These are phyloP conservation scores for Caranx ignobilis DNA, from an alignment of 2,113 vertebrate species.

Conservation along the genomic window DNA sequence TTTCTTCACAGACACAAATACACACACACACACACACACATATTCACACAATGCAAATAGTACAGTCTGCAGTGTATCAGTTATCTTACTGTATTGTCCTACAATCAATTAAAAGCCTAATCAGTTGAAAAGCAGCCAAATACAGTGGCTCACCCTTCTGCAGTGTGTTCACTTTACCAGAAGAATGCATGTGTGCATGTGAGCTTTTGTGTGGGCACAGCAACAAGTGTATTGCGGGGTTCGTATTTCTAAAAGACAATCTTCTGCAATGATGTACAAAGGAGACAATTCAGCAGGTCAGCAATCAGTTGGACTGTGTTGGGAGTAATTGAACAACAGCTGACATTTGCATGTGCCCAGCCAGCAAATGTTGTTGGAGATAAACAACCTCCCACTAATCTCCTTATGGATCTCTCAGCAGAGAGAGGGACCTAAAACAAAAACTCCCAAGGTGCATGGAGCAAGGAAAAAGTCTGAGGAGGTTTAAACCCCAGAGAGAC, in stretches of 20 bases:
- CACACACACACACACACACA: not conserved
- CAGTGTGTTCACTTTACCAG: constrained; percentile 1
- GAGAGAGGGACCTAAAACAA: not conserved
- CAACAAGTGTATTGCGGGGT: not conserved
- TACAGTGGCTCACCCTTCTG: not conserved
- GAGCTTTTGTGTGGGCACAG: not conserved
- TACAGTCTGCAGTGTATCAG: constrained; percentile 2
- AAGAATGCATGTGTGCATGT: not conserved
- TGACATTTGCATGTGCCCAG: constrained; percentile 36
- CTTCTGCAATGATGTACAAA: constrained; percentile 7
- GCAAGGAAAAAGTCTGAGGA: not conserved
- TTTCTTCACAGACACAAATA: not conserved
- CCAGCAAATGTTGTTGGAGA: not conserved
- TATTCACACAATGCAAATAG: not conserved
- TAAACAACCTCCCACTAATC: constrained; percentile 1
- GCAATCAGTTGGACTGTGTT: constrained; percentile 1
- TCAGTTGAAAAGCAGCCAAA: constrained; percentile 29
- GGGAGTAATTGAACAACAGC: constrained; percentile 34
- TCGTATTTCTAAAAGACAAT: not conserved
- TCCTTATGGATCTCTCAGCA: not conserved
- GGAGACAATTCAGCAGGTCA: constrained; percentile 13
- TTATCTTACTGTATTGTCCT: not conserved
- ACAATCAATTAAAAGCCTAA: constrained; percentile 39
- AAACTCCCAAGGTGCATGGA: not conserved
- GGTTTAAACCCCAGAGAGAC: not conserved